Evolutionary conservation across 2,797 vertebrate genomes (phyloP).

Genomic region (Microhierax caerulescens): DNA sequence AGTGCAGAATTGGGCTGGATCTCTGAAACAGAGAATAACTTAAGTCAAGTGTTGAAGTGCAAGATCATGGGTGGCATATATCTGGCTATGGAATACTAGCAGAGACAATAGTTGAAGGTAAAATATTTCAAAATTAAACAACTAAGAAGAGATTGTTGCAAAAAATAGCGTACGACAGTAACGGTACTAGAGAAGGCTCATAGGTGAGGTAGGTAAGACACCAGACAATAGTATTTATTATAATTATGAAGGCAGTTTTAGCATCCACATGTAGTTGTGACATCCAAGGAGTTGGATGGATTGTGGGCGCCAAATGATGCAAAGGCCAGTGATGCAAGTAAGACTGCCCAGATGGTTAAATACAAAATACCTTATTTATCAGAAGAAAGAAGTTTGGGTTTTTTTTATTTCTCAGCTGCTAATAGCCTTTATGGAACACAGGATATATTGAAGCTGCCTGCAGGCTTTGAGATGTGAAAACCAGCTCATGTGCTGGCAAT

Average conservation of each 20-base stretch:
- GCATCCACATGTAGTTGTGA: neutral
- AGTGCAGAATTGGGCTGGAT: neutral
- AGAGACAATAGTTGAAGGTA: neutral
- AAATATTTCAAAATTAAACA: neutral
- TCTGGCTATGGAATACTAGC: neutral
- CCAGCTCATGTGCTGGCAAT: neutral
- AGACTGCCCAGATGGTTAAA: neutral
- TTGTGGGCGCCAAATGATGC: neutral
- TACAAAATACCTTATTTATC: neutral
- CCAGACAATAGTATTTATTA: neutral
- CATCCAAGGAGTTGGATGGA: neutral
- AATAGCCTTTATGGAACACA: neutral
- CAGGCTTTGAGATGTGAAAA: neutral
- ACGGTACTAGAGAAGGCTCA: neutral
- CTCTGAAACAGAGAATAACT: neutral
- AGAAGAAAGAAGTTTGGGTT: neutral
- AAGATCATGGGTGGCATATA: neutral
- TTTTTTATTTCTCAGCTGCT: neutral
- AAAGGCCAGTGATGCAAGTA: neutral
- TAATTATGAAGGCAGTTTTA: neutral
- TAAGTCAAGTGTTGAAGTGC: neutral
- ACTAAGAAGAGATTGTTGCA: neutral
- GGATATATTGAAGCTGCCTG: neutral
- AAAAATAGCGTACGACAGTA: neutral
- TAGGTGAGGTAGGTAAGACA: neutral